Conservation (phyloP, 2,797 vertebrate genomes). For the Anomalospiza imberbis region DNA sequence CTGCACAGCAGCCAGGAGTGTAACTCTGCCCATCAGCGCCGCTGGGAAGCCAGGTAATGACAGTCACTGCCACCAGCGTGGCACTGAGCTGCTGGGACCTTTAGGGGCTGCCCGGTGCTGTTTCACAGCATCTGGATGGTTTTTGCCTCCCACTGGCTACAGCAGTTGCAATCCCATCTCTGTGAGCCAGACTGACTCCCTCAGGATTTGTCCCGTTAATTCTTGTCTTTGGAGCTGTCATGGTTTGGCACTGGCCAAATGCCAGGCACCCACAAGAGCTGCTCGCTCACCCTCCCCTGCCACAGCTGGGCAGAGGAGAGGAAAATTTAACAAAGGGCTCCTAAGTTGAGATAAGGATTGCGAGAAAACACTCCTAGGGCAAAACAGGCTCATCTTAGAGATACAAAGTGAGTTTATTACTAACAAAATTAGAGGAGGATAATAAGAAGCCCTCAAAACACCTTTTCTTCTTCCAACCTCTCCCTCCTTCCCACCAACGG, state of each 20-base stretch:
- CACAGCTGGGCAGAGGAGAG: background rate
- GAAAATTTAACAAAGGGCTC: background rate
- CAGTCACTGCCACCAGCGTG: background rate
- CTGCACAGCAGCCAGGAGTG: background rate
- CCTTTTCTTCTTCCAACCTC: fast-evolving
- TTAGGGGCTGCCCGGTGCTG: background rate
- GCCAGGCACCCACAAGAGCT: background rate
- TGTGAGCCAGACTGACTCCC: background rate
- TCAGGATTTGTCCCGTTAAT: background rate
- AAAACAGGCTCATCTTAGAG: background rate
- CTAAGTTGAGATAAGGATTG: background rate
- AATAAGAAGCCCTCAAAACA: background rate
- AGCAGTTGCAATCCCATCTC: background rate
- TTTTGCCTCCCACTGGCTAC: background rate
- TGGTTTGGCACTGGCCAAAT: background rate
- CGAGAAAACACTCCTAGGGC: background rate
- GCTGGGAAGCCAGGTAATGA: background rate
- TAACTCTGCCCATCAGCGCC: background rate
- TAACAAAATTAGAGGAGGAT: background rate
- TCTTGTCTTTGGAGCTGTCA: background rate
- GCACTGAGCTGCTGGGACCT: background rate
- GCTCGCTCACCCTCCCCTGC: background rate
- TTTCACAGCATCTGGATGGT: background rate
- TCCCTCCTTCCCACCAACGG: fast-evolving
- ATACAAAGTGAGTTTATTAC: background rate